A percentile compares a stretch with the other conserved stretches of the same genome.
phyloP scores from a whole-genome alignment of 2,797 vertebrate genomes.

The Denticeps clupeoides region DNA sequence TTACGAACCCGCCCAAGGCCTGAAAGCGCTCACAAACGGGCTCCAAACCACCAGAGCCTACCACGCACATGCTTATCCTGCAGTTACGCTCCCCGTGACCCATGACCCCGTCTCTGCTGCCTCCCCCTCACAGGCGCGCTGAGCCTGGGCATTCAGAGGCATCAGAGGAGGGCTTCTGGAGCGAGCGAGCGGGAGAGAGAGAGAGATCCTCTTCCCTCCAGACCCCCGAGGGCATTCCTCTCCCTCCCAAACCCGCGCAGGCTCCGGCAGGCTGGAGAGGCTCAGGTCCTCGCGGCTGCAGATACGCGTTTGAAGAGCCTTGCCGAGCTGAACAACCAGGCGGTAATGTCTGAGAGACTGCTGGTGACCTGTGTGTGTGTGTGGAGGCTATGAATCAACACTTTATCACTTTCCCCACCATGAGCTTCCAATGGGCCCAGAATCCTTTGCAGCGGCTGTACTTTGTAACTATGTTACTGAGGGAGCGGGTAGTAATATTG shows the following conservation, averaged over 20 bases:
- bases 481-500: no score
- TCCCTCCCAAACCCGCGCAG: constrained; percentile 22
- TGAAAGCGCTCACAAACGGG: constrained; percentile 53
- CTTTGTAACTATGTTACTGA: no score
- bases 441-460: no score
- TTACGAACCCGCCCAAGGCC: constrained; percentile 42
- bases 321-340: no score
- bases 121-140: constrained; percentile 69
- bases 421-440: no score
- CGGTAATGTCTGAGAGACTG: no score
- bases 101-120: constrained; percentile 46
- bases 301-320: no score
- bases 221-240: constrained; percentile 28
- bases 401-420: no score
- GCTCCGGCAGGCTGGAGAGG: no score
- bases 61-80: constrained; percentile 32
- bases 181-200: constrained; percentile 10
- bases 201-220: constrained; percentile 25
- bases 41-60: constrained; percentile 29
- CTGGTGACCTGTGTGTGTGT: no score
- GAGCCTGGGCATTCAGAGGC: constrained; percentile 37
- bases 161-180: constrained; percentile 19
- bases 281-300: no score
- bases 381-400: no score
- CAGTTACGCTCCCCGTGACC: constrained; percentile 60